Percentiles rank a stretch among this genome's conserved stretches.
Evolutionary conservation across 2,113 vertebrate genomes (phyloP).

Genomic region (Calyptommatus sinebrachiatus): DNA sequence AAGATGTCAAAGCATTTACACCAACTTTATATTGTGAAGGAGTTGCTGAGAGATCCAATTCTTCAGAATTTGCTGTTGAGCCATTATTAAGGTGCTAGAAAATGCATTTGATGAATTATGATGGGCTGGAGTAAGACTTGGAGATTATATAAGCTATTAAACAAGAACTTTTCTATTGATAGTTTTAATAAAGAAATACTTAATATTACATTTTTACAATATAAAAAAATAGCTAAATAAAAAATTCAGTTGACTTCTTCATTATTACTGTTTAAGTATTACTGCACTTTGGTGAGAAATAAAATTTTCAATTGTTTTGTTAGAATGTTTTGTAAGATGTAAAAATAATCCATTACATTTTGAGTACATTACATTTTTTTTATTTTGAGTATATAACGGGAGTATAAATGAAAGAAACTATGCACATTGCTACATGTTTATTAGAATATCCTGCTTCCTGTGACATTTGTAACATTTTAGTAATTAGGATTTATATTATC

Average conservation of each 20-base stretch:
- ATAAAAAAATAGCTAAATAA: too few relatives aligned
- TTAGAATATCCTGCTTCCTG: too few relatives aligned
- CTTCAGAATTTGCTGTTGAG: neutral
- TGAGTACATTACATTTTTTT: too few relatives aligned
- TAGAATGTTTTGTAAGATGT: too few relatives aligned
- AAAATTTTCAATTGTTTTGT: too few relatives aligned
- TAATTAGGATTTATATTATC: neutral
- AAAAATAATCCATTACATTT: too few relatives aligned
- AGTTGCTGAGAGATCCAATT: neutral
- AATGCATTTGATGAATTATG: constrained; percentile 10
- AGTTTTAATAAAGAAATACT: neutral
- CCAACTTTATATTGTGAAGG: neutral
- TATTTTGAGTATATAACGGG: too few relatives aligned
- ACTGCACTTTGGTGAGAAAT: too few relatives aligned
- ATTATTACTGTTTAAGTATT: too few relatives aligned
- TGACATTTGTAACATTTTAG: neutral
- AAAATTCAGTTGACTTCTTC: too few relatives aligned
- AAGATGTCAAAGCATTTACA: constrained; percentile 4
- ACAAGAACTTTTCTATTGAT: neutral
- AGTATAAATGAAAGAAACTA: too few relatives aligned
- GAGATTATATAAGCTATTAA: neutral
- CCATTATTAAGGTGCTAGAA: constrained; percentile 13
- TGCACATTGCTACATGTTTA: too few relatives aligned
- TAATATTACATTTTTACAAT: neutral
- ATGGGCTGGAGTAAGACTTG: neutral